phyloP scores from a whole-genome alignment of 2,113 vertebrate species.

The Peromyscus leucopus region DNA sequence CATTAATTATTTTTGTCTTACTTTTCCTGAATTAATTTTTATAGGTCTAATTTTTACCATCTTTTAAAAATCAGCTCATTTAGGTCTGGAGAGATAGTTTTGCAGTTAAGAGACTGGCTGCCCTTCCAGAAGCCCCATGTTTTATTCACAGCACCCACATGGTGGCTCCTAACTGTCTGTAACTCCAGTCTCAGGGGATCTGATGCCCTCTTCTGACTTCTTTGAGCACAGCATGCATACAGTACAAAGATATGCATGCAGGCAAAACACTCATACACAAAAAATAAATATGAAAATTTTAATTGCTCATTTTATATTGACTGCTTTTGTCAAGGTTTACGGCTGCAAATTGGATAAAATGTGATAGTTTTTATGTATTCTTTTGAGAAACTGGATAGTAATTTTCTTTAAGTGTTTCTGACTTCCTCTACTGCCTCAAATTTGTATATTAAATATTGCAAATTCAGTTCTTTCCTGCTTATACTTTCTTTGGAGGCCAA shows the following conservation, averaged over 20 bases:
- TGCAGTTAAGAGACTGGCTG: not conserved
- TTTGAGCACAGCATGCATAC: not conserved
- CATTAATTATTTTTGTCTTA: conserved; percentile 43
- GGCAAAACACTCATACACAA: not conserved
- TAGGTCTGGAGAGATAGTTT: not conserved
- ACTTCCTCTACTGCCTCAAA: not conserved
- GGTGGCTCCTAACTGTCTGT: not conserved
- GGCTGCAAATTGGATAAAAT: not conserved
- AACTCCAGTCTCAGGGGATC: not conserved
- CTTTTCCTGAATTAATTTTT: not conserved
- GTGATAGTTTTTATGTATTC: not conserved
- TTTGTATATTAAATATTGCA: conserved; percentile 25
- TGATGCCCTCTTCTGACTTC: not conserved
- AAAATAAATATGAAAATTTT: not conserved
- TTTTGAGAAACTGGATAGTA: conserved; percentile 26
- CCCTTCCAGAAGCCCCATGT: not conserved
- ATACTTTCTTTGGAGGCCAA: not conserved
- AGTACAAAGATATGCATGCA: not conserved
- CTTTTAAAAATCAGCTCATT: not conserved
- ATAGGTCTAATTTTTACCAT: not conserved
- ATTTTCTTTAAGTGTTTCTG: conserved; percentile 21
- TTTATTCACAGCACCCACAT: not conserved
- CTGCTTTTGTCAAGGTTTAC: not conserved
- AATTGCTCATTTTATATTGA: not conserved
- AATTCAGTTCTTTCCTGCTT: not conserved